Percentiles rank a stretch among this genome's conserved stretches.
These are phyloP conservation scores for Pseudoatta argentina DNA, from an alignment of 1,140 invertebrate species.

Conservation along the genomic window DNA sequence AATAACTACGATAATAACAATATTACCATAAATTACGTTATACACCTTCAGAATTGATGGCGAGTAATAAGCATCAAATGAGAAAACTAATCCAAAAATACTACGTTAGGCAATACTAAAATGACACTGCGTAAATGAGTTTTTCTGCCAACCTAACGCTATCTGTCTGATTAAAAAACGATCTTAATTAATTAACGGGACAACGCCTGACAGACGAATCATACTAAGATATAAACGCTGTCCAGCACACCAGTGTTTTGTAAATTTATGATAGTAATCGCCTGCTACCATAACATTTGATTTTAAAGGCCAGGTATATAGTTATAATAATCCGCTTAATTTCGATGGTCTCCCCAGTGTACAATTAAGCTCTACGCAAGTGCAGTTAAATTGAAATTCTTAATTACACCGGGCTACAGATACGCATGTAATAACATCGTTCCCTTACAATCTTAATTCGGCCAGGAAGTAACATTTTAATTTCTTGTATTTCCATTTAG, in stretches of 20 bases:
- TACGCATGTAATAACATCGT: slow-evolving; percentile 24
- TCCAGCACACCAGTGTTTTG: neutral
- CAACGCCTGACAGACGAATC: neutral
- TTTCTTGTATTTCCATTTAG: neutral
- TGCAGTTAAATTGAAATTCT: slow-evolving; percentile 29
- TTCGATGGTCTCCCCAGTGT: neutral
- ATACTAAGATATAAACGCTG: slow-evolving; percentile 13
- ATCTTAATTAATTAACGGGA: slow-evolving; percentile 44
- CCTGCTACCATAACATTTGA: too few species aligned
- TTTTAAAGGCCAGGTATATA: too few species aligned
- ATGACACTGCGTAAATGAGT: neutral
- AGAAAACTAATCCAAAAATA: slow-evolving; percentile 2
- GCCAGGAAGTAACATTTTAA: neutral
- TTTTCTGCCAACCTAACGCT: neutral
- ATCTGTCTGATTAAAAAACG: slow-evolving; percentile 19
- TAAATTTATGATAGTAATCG: slow-evolving; percentile 2
- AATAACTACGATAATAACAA: slow-evolving; percentile 1
- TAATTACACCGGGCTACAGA: slow-evolving; percentile 17
- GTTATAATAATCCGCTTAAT: slow-evolving; percentile 26
- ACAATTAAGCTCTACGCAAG: slow-evolving; percentile 26
- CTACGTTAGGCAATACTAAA: neutral
- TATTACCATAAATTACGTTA: neutral
- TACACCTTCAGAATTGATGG: neutral
- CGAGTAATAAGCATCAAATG: neutral
- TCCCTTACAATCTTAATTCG: slow-evolving; percentile 13